These are phyloP conservation scores for roundworm (Caenorhabditis elegans) DNA, from an alignment of 1,140 invertebrate species.

Conservation along the genomic window WBcel235 BX284602.5:10334501-10335000, in stretches of 20 bases:
- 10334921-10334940: slow-evolving; percentile 26
- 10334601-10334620: slow-evolving; percentile 39
- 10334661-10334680: slow-evolving; percentile 20
- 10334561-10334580: slow-evolving; percentile 37
- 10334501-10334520: neutral
- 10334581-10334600: slow-evolving; percentile 38
- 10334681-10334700: neutral
- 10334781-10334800: neutral
- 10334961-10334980: neutral
- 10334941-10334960: slow-evolving; percentile 3
- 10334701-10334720: neutral
- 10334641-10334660: slow-evolving; percentile 11
- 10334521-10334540: neutral
- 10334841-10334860: slow-evolving; percentile 16
- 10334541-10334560: slow-evolving; percentile 30
- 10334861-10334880: slow-evolving; percentile 35
- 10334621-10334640: slow-evolving; percentile 32
- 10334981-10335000: slow-evolving; percentile 15
- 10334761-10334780: slow-evolving; percentile 9
- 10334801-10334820: neutral
- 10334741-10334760: slow-evolving; percentile 27
- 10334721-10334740: slow-evolving; percentile 28
- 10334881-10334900: neutral
- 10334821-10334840: neutral
- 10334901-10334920: slow-evolving; percentile 31